These are phyloP conservation scores for Neomonachus schauinslandi DNA, from an alignment of 2,113 vertebrate species.

Conservation along the genomic window DNA sequence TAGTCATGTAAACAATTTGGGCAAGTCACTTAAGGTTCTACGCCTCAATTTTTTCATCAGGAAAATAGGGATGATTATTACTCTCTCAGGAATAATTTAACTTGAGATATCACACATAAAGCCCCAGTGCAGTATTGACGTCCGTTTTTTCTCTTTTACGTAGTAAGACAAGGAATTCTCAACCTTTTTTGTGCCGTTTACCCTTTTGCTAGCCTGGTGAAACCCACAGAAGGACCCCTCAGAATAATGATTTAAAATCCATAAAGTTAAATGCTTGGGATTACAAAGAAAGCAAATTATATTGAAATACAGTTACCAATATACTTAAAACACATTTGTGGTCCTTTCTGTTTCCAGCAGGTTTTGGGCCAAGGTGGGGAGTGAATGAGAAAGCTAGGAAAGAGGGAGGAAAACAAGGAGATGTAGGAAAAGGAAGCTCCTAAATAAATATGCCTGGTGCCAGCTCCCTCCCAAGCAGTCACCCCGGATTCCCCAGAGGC, in stretches of 20 bases:
- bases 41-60: constrained; percentile 20
- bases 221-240: background rate
- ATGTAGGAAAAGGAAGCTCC: background rate
- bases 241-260: constrained; percentile 30
- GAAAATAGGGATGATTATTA: background rate
- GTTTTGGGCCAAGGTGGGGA: background rate
- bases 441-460: background rate
- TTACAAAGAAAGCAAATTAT: constrained; percentile 20
- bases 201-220: background rate
- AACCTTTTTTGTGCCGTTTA: constrained; percentile 1
- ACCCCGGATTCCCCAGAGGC: background rate
- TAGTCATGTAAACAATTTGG: constrained; percentile 8
- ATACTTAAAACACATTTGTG: background rate
- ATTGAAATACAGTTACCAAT: constrained; percentile 44
- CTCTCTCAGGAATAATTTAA: constrained; percentile 41
- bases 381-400: constrained; percentile 20
- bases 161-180: background rate
- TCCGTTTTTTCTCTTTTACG: background rate
- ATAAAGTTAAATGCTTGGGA: background rate
- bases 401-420: background rate
- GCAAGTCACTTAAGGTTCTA: background rate
- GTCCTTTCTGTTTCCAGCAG: background rate
- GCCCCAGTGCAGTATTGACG: background rate
- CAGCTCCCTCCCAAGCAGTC: background rate
- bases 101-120: background rate